Evolutionary conservation across 2,113 vertebrate genomes (phyloP).

Genomic region (Stomatorhinus ivindoensis): DNA sequence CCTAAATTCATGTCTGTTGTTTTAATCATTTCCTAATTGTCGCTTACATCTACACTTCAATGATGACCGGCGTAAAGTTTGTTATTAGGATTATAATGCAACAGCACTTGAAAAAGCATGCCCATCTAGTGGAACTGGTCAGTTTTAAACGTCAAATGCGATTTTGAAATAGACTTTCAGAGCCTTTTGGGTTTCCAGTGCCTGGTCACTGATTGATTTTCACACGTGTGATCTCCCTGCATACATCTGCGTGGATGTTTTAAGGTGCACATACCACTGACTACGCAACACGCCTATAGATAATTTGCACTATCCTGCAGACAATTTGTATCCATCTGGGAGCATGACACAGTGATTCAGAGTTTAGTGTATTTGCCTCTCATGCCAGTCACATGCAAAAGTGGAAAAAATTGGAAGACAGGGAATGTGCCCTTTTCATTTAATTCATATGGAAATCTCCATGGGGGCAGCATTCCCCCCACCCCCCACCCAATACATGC

Average conservation of each 20-base stretch:
- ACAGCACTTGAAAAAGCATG: not conserved
- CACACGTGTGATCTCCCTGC: not conserved
- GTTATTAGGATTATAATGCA: not conserved
- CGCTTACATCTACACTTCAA: not conserved
- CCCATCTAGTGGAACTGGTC: conserved; percentile 14
- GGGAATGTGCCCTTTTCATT: conserved; percentile 37
- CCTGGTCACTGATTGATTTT: not conserved
- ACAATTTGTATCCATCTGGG: not conserved
- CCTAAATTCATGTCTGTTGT: not conserved
- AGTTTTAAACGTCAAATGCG: not conserved
- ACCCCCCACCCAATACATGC: conserved; percentile 34
- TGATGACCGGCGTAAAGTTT: not conserved
- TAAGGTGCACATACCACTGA: not conserved
- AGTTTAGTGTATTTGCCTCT: not conserved
- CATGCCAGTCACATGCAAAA: not conserved
- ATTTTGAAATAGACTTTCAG: not conserved
- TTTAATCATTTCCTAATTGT: not conserved
- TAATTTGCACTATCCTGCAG: not conserved
- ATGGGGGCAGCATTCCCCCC: conserved; percentile 24
- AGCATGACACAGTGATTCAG: not conserved
- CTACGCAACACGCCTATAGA: not conserved
- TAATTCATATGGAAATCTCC: conserved; percentile 40
- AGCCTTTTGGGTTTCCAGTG: not conserved
- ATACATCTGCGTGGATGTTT: not conserved
- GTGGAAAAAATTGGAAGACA: conserved; percentile 9